Base-by-base conservation (phyloP, 2,888 invertebrate species). In the Chrysomela aeneicollis region DNA sequence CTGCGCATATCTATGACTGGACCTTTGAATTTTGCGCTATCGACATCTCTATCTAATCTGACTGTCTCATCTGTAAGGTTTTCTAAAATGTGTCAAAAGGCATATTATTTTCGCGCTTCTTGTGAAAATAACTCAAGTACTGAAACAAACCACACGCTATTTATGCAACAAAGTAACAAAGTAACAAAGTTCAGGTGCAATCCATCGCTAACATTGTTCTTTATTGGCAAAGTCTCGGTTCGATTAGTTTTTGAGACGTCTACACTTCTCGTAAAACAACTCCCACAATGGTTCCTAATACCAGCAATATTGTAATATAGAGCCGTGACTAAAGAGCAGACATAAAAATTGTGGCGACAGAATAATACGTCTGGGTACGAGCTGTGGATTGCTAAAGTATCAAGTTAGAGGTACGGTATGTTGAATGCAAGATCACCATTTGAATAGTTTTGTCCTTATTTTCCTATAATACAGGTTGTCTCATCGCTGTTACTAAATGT, bases 201-300 rank as follows among this genome's bases (percentile, higher is more conserved):
- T 42, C 15, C n/a, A 15, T 42, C 15, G 8, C 3, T 35, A n/a
- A 8, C 42, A 15, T 42, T 42, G 10, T 15, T 42, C 42, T 42
- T 42, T 42, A 42, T 42, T 15, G 42, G 10, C 42, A 42, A 42
- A 3, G 42, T 42, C 42, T 42, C 42, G 42, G 15, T 12, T 15
- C 42, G 42, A 42, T 42, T 42, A 42, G 42, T 19, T 35, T 19
- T 35, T 53, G 37, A 26, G 26, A 26, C 4, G 53, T 53, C 42
- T 18, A 53, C 53, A 37, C 19, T 30, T 53, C 35, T 53, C 19
- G 53, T 53, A 53, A 53, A 32, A 19, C 35, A 53, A 53, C 53
- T 53, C 53, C 53, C 35, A 53, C 53, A 19, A 35, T 17, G 53
- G 53, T 53, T 35, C n/a, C 10, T 53, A 35, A 59, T 42, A 42